Base-by-base conservation (phyloP, 2,113 vertebrate species). In the Pseudopipra pipra region DNA sequence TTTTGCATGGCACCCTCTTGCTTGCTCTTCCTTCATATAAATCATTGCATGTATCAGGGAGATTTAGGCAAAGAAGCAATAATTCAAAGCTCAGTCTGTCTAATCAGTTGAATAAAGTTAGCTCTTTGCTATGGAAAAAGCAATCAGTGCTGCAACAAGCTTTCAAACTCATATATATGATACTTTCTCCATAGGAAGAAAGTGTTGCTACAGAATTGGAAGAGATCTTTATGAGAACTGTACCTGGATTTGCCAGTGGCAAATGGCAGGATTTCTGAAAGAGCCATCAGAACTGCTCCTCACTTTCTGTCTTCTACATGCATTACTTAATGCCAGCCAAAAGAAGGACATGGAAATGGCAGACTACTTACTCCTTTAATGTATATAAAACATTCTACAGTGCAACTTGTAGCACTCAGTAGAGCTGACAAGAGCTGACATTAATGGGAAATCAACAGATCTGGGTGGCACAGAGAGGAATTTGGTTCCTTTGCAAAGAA, bases 101-200 rank as follows among this genome's bases (percentile, higher is more conserved):
- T 85, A 88, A 91, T 86, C 89, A 87, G 62, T 24, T 89, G 88
- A 95, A 56, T 37, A 78, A 97, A 95, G 85, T 97, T 93, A 95
- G 44, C 52, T 54, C 23, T 65, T 94, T 91, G 49, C 39, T 43
- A 31, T 27, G 41, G 68, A 37, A 87, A 90, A 93, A 49, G 56
- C 49, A 65, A 54, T 23, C 54, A 23, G 28, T 19, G 56, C 44
- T 75, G 61, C 72, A 78, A 58, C 24, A 78, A 80, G 35, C 70
- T 92, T 78, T 81, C 35, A 47, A 65, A 49, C 28, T 55, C 27
- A 11, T 2, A 1, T 19, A 27, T 62, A n/a, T 14, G 47, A 81
- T 68, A 78, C 11, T 18, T 19, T n/a, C 54, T 68, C 17, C 16
- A 13, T 3, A 70, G 59, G 55, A 89, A 80, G 14, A 54, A 61